A percentile compares a stretch with the other conserved stretches of the same genome.
These are phyloP conservation scores for Diadema setosum DNA, from an alignment of 35 echinoderm and acorn worm species.

Conservation along the genomic window DNA sequence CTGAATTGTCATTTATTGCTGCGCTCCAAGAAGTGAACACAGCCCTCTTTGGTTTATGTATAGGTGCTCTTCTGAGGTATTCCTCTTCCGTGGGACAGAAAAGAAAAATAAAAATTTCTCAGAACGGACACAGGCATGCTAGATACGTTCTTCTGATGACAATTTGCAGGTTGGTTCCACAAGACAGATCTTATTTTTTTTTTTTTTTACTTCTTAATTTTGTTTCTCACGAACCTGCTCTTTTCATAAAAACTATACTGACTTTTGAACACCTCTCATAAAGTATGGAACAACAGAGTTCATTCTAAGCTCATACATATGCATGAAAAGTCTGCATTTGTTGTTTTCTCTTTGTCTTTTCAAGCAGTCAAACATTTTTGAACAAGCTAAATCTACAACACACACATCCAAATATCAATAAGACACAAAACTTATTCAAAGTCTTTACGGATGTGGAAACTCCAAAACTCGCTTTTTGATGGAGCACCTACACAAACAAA, in stretches of 20 bases:
- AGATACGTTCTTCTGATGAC: background rate
- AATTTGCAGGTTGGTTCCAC: background rate
- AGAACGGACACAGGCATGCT: background rate
- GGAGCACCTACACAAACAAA: too few relatives aligned
- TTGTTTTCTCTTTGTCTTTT: too few relatives aligned
- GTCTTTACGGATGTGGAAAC: background rate
- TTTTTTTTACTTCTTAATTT: background rate
- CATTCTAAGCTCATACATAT: background rate
- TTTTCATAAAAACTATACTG: constrained; percentile 5
- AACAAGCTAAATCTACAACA: background rate
- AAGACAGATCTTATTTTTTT: background rate
- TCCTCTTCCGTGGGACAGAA: too few relatives aligned
- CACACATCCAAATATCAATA: background rate
- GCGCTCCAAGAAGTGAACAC: too few relatives aligned
- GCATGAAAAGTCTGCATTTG: too few relatives aligned
- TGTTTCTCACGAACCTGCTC: background rate
- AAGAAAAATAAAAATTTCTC: too few relatives aligned
- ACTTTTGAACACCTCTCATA: background rate
- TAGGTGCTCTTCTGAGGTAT: too few relatives aligned
- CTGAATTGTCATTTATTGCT: too few relatives aligned
- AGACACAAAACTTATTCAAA: background rate
- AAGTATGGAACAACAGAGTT: constrained; percentile 30
- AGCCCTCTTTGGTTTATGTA: too few relatives aligned
- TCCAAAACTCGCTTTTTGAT: background rate
- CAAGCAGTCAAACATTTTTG: background rate